phyloP scores from a whole-genome alignment of 1,140 invertebrate genomes.

The Ganaspis sp. region DNA sequence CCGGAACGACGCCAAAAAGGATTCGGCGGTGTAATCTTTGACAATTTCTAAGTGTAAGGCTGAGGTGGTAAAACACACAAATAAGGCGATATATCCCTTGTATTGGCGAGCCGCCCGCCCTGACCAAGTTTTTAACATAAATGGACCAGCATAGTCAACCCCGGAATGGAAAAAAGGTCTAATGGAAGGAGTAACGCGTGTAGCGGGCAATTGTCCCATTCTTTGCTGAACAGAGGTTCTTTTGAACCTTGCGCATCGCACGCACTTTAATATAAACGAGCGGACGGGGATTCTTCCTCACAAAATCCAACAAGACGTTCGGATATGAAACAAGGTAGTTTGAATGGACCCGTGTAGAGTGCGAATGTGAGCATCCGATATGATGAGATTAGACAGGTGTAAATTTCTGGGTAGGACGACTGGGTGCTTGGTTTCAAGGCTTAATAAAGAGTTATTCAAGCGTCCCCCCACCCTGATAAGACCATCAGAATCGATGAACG shows the following conservation, averaged over 20 bases:
- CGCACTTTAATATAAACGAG: no score
- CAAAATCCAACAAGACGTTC: not conserved
- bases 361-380: not conserved
- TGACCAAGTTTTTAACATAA: no score
- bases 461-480: no score
- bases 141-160: no score
- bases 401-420: not conserved
- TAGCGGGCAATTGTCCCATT: no score
- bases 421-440: not conserved
- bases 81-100: not conserved
- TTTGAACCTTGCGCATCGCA: no score
- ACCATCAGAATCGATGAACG: no score
- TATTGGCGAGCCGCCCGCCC: not conserved
- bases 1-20: not conserved
- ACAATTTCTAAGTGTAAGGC: not conserved
- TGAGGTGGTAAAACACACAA: not conserved
- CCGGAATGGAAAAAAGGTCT: no score
- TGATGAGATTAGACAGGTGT: not conserved
- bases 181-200: no score
- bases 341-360: not conserved
- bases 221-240: no score
- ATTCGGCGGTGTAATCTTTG: not conserved
- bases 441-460: not conserved
- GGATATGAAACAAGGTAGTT: not conserved
- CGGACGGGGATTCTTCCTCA: no score